Percentiles rank a stretch among this genome's conserved stretches.
Evolutionary conservation across 1,140 invertebrate species (phyloP).

Genomic region (Drosophila asahinai): DNA sequence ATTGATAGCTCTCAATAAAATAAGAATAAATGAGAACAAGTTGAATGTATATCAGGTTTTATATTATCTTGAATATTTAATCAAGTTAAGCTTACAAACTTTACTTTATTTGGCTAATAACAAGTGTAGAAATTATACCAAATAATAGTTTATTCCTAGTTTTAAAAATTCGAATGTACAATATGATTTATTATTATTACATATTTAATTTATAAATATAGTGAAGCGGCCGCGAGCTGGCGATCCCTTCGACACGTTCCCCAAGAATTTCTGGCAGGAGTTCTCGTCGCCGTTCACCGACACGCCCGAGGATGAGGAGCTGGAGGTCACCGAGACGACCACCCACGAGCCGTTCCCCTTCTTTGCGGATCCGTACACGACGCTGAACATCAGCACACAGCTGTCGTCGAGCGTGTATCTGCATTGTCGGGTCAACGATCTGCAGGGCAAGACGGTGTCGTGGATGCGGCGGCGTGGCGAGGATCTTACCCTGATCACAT

Average conservation of each 20-base stretch:
- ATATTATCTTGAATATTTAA: too few relatives aligned
- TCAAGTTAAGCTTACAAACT: not conserved
- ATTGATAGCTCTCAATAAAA: too few relatives aligned
- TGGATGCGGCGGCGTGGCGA: constrained; percentile 91
- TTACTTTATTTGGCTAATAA: not conserved
- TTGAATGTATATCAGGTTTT: too few relatives aligned
- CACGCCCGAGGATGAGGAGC: constrained; percentile 82
- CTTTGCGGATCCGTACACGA: constrained; percentile 87
- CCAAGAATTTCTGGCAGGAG: constrained; percentile 88
- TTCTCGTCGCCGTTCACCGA: constrained; percentile 88
- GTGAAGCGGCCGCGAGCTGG: constrained; percentile 83
- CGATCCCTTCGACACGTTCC: constrained; percentile 85
- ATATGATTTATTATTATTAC: too few relatives aligned
- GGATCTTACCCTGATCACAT: constrained; percentile 91
- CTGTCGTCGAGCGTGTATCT: constrained; percentile 88
- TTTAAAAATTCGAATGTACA: too few relatives aligned
- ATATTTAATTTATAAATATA: constrained; percentile 17
- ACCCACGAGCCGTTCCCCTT: constrained; percentile 88
- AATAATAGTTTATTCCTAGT: too few relatives aligned
- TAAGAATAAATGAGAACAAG: too few relatives aligned
- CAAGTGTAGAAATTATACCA: not conserved
- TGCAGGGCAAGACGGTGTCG: constrained; percentile 92
- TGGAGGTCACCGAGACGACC: constrained; percentile 84
- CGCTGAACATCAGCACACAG: constrained; percentile 89
- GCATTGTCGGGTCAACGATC: constrained; percentile 90